Evolutionary conservation across 2,113 vertebrate genomes (phyloP).

Genomic region (Menura novaehollandiae): DNA sequence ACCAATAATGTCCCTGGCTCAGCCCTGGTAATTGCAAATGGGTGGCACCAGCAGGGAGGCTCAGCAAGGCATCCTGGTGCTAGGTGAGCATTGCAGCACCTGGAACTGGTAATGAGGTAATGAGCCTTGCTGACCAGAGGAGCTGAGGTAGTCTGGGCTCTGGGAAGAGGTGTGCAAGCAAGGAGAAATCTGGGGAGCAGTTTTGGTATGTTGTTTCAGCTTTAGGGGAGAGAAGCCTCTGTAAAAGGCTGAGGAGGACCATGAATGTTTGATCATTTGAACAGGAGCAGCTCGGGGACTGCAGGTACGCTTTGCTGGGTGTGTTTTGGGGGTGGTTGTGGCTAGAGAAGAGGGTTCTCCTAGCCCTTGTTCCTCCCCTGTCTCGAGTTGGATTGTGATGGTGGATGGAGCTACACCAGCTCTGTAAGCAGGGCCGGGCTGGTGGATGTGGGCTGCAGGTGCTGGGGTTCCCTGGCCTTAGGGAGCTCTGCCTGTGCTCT

Average conservation of each 20-base stretch:
- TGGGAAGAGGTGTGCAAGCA: accelerated
- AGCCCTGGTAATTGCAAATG: not conserved
- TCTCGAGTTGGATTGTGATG: not conserved
- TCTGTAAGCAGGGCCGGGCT: not conserved
- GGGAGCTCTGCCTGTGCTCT: not conserved
- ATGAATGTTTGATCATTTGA: too few relatives aligned
- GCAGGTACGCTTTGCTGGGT: not conserved
- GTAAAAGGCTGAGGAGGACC: not conserved
- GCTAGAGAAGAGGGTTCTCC: not conserved
- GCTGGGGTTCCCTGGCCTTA: not conserved
- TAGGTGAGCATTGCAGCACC: not conserved
- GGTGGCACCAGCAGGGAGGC: not conserved
- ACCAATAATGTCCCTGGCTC: not conserved
- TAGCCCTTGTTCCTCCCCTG: accelerated
- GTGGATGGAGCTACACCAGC: not conserved
- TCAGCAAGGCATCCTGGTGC: not conserved
- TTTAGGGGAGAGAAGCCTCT: not conserved
- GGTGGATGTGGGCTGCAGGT: not conserved
- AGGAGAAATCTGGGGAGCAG: accelerated
- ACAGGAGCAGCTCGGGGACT: accelerated
- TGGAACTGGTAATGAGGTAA: not conserved
- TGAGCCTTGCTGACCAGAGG: accelerated
- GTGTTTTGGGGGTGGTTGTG: not conserved
- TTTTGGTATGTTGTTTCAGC: not conserved
- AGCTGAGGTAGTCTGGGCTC: accelerated